Base-by-base conservation (phyloP, 1,140 invertebrate genomes). In the Littorina saxatilis region DNA sequence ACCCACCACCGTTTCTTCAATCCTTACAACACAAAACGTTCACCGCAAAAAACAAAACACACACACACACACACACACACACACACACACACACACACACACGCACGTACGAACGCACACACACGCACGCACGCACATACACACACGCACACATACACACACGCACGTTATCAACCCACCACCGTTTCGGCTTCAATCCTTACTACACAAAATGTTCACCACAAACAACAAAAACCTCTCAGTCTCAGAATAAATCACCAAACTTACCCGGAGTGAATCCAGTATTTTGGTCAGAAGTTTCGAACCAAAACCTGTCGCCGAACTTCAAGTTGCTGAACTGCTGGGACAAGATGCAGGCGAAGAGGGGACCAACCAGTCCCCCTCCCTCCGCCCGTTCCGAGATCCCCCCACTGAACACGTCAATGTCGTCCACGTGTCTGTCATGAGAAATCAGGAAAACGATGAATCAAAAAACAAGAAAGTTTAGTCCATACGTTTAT, bases 281-380 rank as follows among this genome's bases (percentile, higher is more conserved):
- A 1, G 81, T 81, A 23, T 80, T 35, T 20, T 82, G 83, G 66
- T 83, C 27, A 13, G 52, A 29, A 32, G 98, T 94, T 91, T 99
- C 98, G 88, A 98, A 99, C 97, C 98, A 99, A 92, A 99, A 99
- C 89, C 98, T 94, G 91, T 99, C 98, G 74, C 98, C 98, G 81
- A 95, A 93, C 83, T 97, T 95, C 20, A 97, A 92, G 89, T 98
- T 96, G 81, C 96, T 93, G 93, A 99, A 99, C 92, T 99, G 98
- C 84, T 98, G 96, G 39, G 96, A 97, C 85, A 99, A 96, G 82
- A 99, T 98, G 89, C 98, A 99, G 39, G 97, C 97, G 90, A 99
- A 97, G 0, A 98, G 99, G 0, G 98, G 98, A 9, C 98, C 98
- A 0, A 99, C 96, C 0, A 98, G 91, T 13, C 96, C 98, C n/a